Conservation (phyloP, 2,888 invertebrate genomes). For the Busseola fusca region DNA sequence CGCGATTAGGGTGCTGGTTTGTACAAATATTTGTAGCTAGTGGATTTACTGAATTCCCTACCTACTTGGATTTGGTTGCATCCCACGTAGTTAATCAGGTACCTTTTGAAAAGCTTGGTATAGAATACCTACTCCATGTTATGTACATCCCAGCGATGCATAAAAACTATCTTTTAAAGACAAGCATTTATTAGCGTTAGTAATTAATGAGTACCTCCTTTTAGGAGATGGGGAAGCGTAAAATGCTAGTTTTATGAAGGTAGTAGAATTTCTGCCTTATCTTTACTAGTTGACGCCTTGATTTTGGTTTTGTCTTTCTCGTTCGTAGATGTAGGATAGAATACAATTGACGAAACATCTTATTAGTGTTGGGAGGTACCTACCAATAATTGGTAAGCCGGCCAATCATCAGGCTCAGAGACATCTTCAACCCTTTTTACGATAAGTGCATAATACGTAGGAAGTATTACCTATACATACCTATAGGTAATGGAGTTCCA, state of each 20-base stretch:
- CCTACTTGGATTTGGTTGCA: neutral
- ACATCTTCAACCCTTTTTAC: neutral
- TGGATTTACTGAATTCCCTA: too few relatives aligned
- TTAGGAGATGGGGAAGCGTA: neutral
- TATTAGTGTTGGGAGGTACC: neutral
- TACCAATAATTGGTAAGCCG: neutral
- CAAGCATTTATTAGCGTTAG: neutral
- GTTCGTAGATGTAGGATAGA: neutral
- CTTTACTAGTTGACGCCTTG: neutral
- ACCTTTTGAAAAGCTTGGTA: neutral
- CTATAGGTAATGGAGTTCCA: too few relatives aligned
- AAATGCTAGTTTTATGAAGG: neutral
- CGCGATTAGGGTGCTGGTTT: too few relatives aligned
- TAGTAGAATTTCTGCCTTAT: neutral
- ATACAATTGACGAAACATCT: neutral
- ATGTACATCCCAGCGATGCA: neutral
- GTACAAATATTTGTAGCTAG: neutral
- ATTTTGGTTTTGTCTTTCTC: neutral
- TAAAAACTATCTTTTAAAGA: neutral
- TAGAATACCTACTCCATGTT: neutral
- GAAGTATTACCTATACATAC: neutral
- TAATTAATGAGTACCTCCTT: neutral
- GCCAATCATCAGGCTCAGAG: neutral
- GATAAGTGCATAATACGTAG: neutral
- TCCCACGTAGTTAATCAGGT: neutral